Base-by-base conservation (phyloP, 1,140 invertebrate species). In the Diuraphis noxia region DNA sequence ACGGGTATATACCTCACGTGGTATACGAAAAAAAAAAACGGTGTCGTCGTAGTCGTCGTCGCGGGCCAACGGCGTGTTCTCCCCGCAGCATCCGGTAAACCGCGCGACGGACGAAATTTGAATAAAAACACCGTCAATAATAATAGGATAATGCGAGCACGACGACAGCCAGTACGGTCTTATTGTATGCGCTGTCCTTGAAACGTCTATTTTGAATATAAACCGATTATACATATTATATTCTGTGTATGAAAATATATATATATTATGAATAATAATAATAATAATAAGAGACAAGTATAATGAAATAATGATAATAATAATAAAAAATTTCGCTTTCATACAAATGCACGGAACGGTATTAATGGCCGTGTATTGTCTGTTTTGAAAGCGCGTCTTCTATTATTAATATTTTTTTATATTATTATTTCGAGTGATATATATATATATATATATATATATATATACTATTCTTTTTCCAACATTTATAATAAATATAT, bases 121-220 rank as follows among this genome's bases (percentile, higher is more conserved):
- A 91, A 91, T 91, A 91, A 91, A 91, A 91, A 91, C 89, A 91
- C 72, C 89, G 89, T 91, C 77, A 91, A 91, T 91, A 91, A 82
- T 91, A 91, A 91, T 81, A 52, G 72, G 72, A 91, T 77, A 79
- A 91, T 90, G 89, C 89, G 89, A 91, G 89, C 89, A 91, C 89
- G 89, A 91, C 89, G 89, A 91, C 89, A 82, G 77, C 86, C 86
- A 19, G 49, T 49, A 34, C 85, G 23, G 85, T 49, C 85, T 49
- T 52, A 88, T 88, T 88, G 52, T 88, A 63, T n/a, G n/a, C 38
- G 13, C 38, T 91, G 89, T 91, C 89, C 89, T 91, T 91, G 89
- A 91, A 91, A 91, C 89, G 89, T 91, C 89, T 91, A 91, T 91
- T 91, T 91, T 91, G 89, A 91, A 91, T 91, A 91, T 91, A 91